Evolutionary conservation across 2,113 vertebrate genomes (phyloP).

Genomic region (Euleptes europaea): DNA sequence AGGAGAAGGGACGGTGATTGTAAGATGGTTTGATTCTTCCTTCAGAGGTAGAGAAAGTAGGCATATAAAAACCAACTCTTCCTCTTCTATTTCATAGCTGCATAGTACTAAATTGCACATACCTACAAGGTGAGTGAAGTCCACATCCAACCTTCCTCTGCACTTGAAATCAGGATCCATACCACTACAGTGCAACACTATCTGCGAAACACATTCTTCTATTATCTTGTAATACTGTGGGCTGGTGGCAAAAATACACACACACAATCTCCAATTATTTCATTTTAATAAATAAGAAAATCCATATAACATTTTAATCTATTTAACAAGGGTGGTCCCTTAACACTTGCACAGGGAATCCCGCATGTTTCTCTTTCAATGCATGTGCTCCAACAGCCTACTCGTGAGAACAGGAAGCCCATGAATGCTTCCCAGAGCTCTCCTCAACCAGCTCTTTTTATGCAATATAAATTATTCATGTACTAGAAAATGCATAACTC

Average conservation of each 20-base stretch:
- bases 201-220: constrained; percentile 93
- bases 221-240: constrained; percentile 98
- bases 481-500: no score
- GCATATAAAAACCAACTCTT: no score
- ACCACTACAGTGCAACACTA: constrained; percentile 92
- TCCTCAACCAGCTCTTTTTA: not conserved
- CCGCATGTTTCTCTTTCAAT: no score
- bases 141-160: constrained; percentile 88
- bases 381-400: not conserved
- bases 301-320: not conserved
- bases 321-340: not conserved
- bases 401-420: not conserved
- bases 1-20: no score
- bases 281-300: constrained; percentile 19
- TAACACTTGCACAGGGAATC: no score
- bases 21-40: no score
- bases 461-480: not conserved
- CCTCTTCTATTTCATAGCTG: not conserved
- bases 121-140: constrained; percentile 92
- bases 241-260: constrained; percentile 69
- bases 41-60: no score
- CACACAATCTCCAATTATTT: not conserved
- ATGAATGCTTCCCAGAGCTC: not conserved
- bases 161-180: constrained; percentile 95
- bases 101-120: constrained; percentile 45